Percentiles rank a stretch among this genome's conserved stretches.
Conservation (phyloP, 2,113 vertebrate genomes). For the Cyanoramphus novaezelandiae region DNA sequence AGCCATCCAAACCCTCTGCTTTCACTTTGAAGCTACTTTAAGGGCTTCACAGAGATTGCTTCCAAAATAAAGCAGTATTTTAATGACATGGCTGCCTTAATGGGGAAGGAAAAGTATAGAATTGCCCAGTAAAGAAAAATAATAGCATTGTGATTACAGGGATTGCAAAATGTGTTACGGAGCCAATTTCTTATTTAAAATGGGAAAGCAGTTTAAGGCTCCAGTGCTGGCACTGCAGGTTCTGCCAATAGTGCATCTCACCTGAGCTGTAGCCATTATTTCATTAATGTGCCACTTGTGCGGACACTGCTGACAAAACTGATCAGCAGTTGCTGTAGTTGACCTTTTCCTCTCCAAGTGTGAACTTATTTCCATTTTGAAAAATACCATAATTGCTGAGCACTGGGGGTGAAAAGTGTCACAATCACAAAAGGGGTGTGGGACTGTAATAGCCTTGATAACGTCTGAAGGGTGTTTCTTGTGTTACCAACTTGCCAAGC, state of each 20-base stretch:
- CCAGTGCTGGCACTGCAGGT: not conserved
- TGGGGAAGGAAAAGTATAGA: not conserved
- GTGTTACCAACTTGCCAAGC: not conserved
- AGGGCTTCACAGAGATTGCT: not conserved
- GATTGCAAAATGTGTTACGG: conserved; percentile 4
- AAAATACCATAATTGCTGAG: not conserved
- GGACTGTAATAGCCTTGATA: not conserved
- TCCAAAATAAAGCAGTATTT: conserved; percentile 23
- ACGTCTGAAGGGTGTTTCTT: not conserved
- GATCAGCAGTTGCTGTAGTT: not conserved
- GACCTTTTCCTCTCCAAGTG: not conserved
- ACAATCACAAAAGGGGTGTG: not conserved
- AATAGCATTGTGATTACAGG: not conserved
- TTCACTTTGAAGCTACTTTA: conserved; percentile 23
- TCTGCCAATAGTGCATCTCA: not conserved
- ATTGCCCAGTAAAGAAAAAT: not conserved
- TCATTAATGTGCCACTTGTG: conserved; percentile 1
- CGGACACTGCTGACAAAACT: not conserved
- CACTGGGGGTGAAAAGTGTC: not conserved
- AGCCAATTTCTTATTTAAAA: conserved; percentile 9
- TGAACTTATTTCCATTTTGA: not conserved
- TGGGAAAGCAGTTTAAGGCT: not conserved
- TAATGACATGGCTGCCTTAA: not conserved
- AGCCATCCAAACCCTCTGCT: conserved; percentile 11
- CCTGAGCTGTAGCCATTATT: conserved; percentile 2